Evolutionary conservation across 1,140 invertebrate genomes (phyloP), one percentile per base, ranked within the genome.

Genomic region (Drosophila setifemur): DNA sequence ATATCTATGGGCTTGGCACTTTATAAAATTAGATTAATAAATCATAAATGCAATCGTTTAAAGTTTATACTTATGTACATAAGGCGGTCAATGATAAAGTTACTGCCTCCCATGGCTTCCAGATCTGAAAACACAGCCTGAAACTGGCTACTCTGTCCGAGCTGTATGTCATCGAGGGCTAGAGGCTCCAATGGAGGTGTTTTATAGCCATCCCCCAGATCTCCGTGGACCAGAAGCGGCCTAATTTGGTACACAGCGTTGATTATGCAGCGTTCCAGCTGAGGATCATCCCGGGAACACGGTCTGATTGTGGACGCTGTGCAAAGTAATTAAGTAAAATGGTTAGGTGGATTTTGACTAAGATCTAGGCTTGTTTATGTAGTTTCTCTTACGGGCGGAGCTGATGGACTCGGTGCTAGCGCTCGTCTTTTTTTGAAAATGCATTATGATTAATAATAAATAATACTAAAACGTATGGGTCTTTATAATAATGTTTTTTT

Each of bases 201-300:
- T 12, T 28, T 49, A 37, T 72, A 90, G 4, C 89, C 89, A 63
- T 90, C 89, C 3, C 89, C 89, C 3, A 90, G 50, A 60, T 89
- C 73, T 3, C 94, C 93, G 48, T 88, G 76, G 2, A 86, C 91
- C 12, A 93, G 67, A 31, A 92, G 74, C 2, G 93, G 92, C 37
- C 88, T 90, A 26, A 93, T 58, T 11, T 79, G 44, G 26, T 93
- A 90, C 0, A 93, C 91, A 23, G 92, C 91, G 47, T 91, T 74
- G 26, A 91, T 91, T 8, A 92, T 90, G 58, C 92, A 92, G 16
- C 90, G 82, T 45, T 90, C 90, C 47, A 92, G 37, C 53, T 92
- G 85, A 1, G 91, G 91, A 77, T 92, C 90, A 39, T 90, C 88
- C 25, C 91, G 89, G 16, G 87, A 74, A 68, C 92, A 92, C 37